These are phyloP conservation scores for Argyra leucocephala DNA, from an alignment of 2,888 invertebrate species.

Conservation along the genomic window DNA sequence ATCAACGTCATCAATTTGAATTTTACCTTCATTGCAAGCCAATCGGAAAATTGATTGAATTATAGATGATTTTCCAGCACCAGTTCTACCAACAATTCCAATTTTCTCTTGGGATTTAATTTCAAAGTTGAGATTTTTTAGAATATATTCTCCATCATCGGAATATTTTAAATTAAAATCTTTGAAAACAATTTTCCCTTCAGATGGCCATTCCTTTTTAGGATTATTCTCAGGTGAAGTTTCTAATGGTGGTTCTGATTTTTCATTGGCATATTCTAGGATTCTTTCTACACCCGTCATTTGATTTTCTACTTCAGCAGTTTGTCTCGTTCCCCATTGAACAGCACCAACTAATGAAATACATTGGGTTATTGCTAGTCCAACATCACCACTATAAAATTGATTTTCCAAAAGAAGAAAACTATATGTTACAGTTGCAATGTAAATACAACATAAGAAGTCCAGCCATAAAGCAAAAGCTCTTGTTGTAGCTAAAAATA, in stretches of 20 bases:
- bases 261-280: constrained; percentile 60
- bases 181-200: constrained; percentile 53
- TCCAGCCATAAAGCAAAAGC: constrained; percentile 92
- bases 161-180: constrained; percentile 50
- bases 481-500: constrained; percentile 78
- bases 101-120: constrained; percentile 51
- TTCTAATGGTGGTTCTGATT: constrained; percentile 48
- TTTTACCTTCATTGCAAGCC: constrained; percentile 60
- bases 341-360: constrained; percentile 57
- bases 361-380: constrained; percentile 56
- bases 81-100: constrained; percentile 79
- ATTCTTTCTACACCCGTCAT: constrained; percentile 70
- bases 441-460: constrained; percentile 74
- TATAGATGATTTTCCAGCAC: constrained; percentile 77
- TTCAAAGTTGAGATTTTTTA: constrained; percentile 60
- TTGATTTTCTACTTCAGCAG: constrained; percentile 64
- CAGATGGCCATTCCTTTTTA: constrained; percentile 52
- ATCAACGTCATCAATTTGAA: constrained; percentile 62
- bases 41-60: constrained; percentile 70
- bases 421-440: constrained; percentile 73
- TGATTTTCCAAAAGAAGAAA: constrained; percentile 48
- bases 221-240: constrained; percentile 35
- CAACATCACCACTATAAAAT: constrained; percentile 48
- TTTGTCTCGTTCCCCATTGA: constrained; percentile 69
- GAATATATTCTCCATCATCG: constrained; percentile 56